Evolutionary conservation across 2,888 invertebrate genomes (phyloP), one percentile per base, ranked within the genome.

Genomic region (Xestobium rufovillosum): DNA sequence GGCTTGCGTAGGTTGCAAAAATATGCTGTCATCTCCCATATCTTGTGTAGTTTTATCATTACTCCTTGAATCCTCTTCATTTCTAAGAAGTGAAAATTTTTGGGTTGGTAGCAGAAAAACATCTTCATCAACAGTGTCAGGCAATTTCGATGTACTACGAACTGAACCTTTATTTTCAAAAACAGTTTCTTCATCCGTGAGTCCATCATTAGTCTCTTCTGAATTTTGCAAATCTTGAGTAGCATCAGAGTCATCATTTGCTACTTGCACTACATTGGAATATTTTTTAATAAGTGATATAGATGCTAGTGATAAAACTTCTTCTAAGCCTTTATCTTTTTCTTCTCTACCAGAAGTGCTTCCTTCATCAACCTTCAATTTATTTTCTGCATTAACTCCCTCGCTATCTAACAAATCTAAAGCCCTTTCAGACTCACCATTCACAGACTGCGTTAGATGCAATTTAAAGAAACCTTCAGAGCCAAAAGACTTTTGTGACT

Each of bases 401-500:
- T 23, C 13, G 14, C 14, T 13, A 10, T 17, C 9, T 14, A 28
- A 10, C 14, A 14, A 13, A 6, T 39, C 26, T 4, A n/a, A n/a
- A n/a, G n/a, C n/a, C n/a, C n/a, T n/a, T n/a, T n/a, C n/a, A n/a
- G n/a, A n/a, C n/a, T 23, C 25, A n/a, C 42, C 42, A 4, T 30
- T 27, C 47, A 53, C 48, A 30, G 52, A 29, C 38, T 55, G 49
- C 0, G 53, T 54, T 28, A 55, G 39, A 4, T 51, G 53, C 23
- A 55, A 37, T 31, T 48, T 51, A 31, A 55, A 55, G 35, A 47
- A 49, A 30, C 52, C 54, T 27, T 53, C 53, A 13, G 51, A 51
- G 31, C n/a, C n/a, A n/a, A n/a, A 17, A 31, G 4, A 15, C 6
- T 37, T 10, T 1, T 37, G 25, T 10, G 27, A 30, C 4, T 9